These are phyloP conservation scores for Gracilinanus agilis DNA, from an alignment of 2,113 vertebrate genomes.

Conservation along the genomic window DNA sequence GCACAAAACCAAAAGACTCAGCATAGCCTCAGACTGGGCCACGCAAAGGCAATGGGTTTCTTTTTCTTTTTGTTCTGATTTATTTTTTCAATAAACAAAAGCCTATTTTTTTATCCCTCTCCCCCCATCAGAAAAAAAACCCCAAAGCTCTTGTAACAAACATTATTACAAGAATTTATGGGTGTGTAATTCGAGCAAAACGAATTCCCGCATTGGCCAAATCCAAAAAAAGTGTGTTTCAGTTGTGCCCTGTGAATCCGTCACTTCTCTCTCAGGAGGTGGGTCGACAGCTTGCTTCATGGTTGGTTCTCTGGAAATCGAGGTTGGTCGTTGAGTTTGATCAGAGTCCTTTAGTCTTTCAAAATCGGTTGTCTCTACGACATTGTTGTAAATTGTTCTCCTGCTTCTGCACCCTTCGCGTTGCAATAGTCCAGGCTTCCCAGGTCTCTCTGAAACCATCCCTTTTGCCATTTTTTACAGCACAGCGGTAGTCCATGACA, in stretches of 20 bases:
- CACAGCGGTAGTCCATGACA: neutral
- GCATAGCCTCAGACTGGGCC: neutral
- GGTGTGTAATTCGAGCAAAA: neutral
- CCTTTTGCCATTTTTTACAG: neutral
- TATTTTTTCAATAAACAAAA: neutral
- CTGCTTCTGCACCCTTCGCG: neutral
- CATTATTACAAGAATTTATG: neutral
- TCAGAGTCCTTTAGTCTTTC: neutral
- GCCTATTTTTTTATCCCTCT: neutral
- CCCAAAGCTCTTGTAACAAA: neutral
- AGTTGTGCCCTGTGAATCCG: neutral
- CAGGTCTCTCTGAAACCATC: neutral
- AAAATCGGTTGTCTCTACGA: neutral
- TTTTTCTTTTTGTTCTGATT: neutral
- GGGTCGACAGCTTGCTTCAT: neutral
- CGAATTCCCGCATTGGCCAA: neutral
- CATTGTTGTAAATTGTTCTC: neutral
- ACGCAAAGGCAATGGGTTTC: neutral
- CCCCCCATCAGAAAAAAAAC: neutral
- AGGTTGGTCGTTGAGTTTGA: neutral
- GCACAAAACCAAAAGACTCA: constrained; percentile 21
- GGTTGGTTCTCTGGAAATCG: neutral
- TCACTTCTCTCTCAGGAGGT: neutral
- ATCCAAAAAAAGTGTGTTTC: neutral
- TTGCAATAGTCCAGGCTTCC: neutral